A percentile compares a stretch with the other conserved stretches of the same genome.
phyloP scores from a whole-genome alignment of 2,888 invertebrate species.

The Aproaerema taeniolella region DNA sequence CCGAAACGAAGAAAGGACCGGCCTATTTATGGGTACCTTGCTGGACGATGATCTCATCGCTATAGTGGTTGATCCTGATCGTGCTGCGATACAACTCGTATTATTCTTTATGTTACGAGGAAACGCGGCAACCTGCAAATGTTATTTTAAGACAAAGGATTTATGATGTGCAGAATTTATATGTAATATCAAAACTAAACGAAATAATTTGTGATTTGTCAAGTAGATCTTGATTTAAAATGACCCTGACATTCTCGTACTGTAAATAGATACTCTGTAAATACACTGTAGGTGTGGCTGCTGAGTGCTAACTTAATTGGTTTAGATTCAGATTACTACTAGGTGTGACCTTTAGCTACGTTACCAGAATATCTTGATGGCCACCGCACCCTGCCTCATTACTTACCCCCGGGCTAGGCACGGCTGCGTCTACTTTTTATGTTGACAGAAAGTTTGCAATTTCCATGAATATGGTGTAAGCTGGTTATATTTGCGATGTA shows the following conservation, averaged over 20 bases:
- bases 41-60: constrained; percentile 42
- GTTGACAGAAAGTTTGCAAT: constrained; percentile 19
- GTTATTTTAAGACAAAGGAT: background rate
- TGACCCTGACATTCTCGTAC: no score
- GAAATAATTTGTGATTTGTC: no score
- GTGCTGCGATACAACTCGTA: constrained; percentile 17
- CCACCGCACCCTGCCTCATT: constrained; percentile 38
- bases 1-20: constrained; percentile 31
- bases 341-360: constrained; percentile 45
- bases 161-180: no score
- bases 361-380: constrained; percentile 37
- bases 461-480: constrained; percentile 19
- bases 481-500: constrained; percentile 45
- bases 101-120: background rate
- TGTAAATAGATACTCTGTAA: no score
- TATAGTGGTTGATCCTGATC: constrained; percentile 29
- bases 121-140: no score
- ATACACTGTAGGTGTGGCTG: no score
- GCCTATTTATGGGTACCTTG: constrained; percentile 35
- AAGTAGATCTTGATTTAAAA: no score
- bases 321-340: constrained; percentile 41
- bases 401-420: constrained; percentile 9
- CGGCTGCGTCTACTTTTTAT: constrained; percentile 1
- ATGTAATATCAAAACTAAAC: no score
- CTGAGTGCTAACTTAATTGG: constrained; percentile 40